Base-by-base conservation (phyloP, 2,797 vertebrate genomes). In the Dallia pectoralis region DNA sequence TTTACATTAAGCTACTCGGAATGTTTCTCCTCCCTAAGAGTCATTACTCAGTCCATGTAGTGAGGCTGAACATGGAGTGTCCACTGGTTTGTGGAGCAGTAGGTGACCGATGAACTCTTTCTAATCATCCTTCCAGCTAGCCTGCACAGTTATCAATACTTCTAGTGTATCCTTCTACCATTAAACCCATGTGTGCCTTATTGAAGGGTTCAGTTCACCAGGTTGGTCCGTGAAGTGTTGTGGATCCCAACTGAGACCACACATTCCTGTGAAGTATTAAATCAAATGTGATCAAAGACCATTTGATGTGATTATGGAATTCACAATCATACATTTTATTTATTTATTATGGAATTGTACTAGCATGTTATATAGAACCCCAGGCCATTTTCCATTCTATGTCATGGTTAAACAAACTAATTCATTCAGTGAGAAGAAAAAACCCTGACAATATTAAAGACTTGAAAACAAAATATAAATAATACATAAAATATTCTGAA, bases 101-200 rank as follows among this genome's bases (percentile, higher is more conserved):
- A 75, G 65, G 1, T 71, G 83, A 87, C 81, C 83, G 68, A 79
- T 85, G 81, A 80, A 82, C 75, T 79, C 19, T 36, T n/a, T n/a
- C n/a, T n/a, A n/a, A n/a, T n/a, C n/a, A n/a, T n/a, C n/a, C n/a
- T n/a, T n/a, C n/a, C n/a, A n/a, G n/a, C n/a, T n/a, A n/a, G n/a
- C n/a, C n/a, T n/a, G n/a, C n/a, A n/a, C n/a, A n/a, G 81, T 82
- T 77, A 65, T 69, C 62, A 22, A 51, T 44, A 44, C 11, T 44
- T 44, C 40, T 2, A n/a, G n/a, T n/a, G n/a, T n/a, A 44, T 44
- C 40, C 40, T 44, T 11, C 40, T 44, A 44, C 40, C 40, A 44
- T 44, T 44, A 9, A 44, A 44, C 40, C 9, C 40, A 44, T 12
- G 11, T 44, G 11, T 9, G 4, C 40, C 75, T 70, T 74, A 33